These are phyloP conservation scores for Setophaga kirtlandii DNA, from an alignment of 2,113 vertebrate species.

Conservation along the genomic window DNA sequence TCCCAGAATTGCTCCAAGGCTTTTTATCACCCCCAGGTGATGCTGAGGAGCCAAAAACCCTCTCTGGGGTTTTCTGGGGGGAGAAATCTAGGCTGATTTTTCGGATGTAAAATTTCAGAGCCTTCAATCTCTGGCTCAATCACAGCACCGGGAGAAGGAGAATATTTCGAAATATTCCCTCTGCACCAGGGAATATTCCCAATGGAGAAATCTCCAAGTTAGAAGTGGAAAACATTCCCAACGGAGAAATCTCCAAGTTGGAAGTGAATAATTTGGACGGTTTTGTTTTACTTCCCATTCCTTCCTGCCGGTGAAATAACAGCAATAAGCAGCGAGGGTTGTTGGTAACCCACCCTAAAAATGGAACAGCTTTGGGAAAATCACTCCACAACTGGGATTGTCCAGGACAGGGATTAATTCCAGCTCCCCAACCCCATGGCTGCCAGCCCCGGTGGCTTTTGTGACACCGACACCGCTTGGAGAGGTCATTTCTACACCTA, in stretches of 20 bases:
- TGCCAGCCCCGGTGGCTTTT: neutral
- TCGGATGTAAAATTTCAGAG: neutral
- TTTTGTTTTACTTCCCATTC: neutral
- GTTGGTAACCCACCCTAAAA: neutral
- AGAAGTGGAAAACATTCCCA: too few species aligned
- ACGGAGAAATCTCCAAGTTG: neutral
- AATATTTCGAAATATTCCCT: neutral
- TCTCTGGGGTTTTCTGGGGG: neutral
- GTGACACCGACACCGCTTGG: neutral
- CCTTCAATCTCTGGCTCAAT: neutral
- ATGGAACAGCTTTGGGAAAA: neutral
- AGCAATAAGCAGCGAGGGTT: neutral
- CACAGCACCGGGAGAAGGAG: accelerated
- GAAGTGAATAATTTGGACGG: too few species aligned
- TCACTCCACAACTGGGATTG: neutral
- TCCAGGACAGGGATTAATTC: neutral
- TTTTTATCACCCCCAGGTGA: neutral
- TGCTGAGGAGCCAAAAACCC: neutral
- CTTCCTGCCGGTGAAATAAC: neutral
- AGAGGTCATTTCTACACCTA: neutral
- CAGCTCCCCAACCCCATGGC: neutral
- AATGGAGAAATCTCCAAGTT: neutral
- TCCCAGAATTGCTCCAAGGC: neutral
- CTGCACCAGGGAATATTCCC: neutral
- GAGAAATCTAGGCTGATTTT: neutral